Evolutionary conservation across 2,888 invertebrate genomes (phyloP).

Genomic region (Dione vanillae): DNA sequence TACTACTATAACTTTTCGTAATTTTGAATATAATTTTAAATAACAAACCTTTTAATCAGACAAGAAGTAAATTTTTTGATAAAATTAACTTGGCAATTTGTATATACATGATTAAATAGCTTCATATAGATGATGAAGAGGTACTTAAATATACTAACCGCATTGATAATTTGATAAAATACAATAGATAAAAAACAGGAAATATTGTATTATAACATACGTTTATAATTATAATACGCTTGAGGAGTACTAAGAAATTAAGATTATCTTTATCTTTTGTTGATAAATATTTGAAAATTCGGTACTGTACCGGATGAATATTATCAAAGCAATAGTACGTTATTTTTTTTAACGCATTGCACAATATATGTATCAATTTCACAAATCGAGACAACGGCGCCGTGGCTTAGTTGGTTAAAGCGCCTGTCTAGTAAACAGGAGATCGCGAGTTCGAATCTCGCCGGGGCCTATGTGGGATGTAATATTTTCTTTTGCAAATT

Average conservation of each 20-base stretch:
- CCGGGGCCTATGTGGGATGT: conserved; percentile 66
- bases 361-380: background rate
- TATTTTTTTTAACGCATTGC: background rate
- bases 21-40: too few species aligned
- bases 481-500: background rate
- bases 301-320: background rate
- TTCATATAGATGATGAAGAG: background rate
- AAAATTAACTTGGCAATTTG: background rate
- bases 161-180: conserved; percentile 6
- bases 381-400: conserved; percentile 66
- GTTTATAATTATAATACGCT: background rate
- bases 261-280: background rate
- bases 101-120: background rate
- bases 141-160: background rate
- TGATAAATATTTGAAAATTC: background rate
- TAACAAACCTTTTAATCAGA: too few species aligned
- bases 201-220: background rate
- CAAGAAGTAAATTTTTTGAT: too few species aligned
- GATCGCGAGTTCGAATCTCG: conserved; percentile 82
- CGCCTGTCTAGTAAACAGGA: conserved; percentile 83
- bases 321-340: too few species aligned
- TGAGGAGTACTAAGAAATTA: background rate
- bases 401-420: conserved; percentile 91
- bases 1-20: too few species aligned
- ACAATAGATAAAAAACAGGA: conserved; percentile 7